phyloP scores from a whole-genome alignment of 2,888 invertebrate genomes.

The Pecten maximus region DNA sequence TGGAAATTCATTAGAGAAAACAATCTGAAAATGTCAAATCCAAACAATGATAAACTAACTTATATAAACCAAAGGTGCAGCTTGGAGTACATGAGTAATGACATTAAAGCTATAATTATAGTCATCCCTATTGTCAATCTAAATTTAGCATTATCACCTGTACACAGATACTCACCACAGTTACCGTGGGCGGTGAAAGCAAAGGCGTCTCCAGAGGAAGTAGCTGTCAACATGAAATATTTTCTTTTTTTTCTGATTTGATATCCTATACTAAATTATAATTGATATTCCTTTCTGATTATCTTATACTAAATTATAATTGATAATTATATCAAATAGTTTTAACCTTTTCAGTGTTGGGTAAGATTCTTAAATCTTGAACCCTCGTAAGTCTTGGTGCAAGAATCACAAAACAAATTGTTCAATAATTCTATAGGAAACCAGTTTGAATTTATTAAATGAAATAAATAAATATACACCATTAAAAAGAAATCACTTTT shows the following conservation, averaged over 20 bases:
- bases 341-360: too few species aligned
- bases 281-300: too few species aligned
- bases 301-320: background rate
- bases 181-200: slow-evolving; percentile 67
- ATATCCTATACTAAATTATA: too few species aligned
- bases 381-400: too few species aligned
- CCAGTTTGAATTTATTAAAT: background rate
- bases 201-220: slow-evolving; percentile 65
- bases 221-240: slow-evolving; percentile 57
- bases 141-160: background rate
- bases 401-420: background rate
- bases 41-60: too few species aligned
- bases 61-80: too few species aligned
- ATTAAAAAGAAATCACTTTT: background rate
- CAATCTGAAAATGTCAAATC: too few species aligned
- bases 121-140: background rate
- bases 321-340: too few species aligned
- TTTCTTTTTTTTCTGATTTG: too few species aligned
- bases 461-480: background rate
- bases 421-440: background rate
- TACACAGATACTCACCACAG: slow-evolving; percentile 51
- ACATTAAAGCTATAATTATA: background rate
- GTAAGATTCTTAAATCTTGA: too few species aligned
- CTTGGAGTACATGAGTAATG: background rate
- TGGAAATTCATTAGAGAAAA: background rate